Conservation (phyloP, 2,797 vertebrate species). For the Enteromius trimaculatus region DNA sequence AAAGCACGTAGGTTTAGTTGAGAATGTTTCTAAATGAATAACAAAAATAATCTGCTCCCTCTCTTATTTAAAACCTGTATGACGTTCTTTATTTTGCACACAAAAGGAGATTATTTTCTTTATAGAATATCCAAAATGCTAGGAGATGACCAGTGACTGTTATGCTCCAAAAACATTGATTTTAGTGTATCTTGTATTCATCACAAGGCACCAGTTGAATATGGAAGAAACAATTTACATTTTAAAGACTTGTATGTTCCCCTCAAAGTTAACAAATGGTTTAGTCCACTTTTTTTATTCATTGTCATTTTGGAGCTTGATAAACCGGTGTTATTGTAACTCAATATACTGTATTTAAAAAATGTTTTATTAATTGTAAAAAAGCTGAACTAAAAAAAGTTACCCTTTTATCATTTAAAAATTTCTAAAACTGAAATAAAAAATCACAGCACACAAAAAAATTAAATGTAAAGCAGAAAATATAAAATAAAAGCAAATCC, state of each 20-base stretch:
- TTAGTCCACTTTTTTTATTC: neutral
- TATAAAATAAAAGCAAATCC: neutral
- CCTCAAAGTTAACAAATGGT: neutral
- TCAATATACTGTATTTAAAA: neutral
- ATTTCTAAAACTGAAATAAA: neutral
- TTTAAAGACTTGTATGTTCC: neutral
- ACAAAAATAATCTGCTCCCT: neutral
- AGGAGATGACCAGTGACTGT: neutral
- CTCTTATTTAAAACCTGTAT: neutral
- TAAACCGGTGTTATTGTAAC: neutral
- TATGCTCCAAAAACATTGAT: neutral
- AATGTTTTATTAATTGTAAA: neutral
- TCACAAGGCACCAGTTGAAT: neutral
- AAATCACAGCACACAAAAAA: neutral
- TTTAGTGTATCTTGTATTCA: neutral
- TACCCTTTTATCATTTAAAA: neutral
- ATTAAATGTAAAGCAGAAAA: neutral
- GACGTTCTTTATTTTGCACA: neutral
- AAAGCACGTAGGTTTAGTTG: neutral
- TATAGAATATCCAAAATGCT: neutral
- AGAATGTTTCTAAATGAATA: neutral
- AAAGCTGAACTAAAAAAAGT: neutral
- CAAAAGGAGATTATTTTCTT: neutral
- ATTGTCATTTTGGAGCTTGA: neutral
- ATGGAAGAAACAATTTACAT: neutral